Conservation (phyloP, 2,888 invertebrate species). For the Drosophila robusta region DNA sequence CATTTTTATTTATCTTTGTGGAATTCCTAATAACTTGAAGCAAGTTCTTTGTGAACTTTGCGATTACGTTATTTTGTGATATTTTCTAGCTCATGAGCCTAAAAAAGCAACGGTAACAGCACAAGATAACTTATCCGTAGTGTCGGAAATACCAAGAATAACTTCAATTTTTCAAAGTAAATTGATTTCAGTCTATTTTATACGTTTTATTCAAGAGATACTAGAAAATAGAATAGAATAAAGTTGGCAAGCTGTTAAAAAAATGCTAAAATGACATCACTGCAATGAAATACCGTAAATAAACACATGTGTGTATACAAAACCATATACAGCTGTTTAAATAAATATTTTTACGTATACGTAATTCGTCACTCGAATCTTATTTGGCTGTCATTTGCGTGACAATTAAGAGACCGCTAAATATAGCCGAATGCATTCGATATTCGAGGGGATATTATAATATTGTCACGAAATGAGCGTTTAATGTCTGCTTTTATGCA, state of each 20-base stretch:
- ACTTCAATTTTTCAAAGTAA: neutral
- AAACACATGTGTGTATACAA: neutral
- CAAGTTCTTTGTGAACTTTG: neutral
- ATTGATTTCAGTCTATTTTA: neutral
- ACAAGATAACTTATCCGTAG: neutral
- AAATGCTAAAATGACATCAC: constrained; percentile 12
- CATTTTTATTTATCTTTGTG: neutral
- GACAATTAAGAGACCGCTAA: constrained; percentile 33
- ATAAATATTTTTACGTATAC: constrained; percentile 22
- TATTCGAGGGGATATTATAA: neutral
- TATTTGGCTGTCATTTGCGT: constrained; percentile 39
- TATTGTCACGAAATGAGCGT: neutral
- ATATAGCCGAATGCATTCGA: constrained; percentile 21
- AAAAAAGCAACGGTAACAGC: neutral
- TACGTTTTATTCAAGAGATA: neutral
- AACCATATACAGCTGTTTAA: constrained; percentile 27
- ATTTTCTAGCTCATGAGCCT: no score
- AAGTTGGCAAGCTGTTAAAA: neutral
- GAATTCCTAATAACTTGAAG: neutral
- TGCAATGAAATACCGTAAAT: neutral
- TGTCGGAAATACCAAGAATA: no score
- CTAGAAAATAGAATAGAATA: neutral
- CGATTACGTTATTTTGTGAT: neutral
- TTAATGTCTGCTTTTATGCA: no score
- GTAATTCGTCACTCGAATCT: constrained; percentile 36